Base-by-base conservation (phyloP, 2,888 invertebrate species). In the Prosapia bicincta region DNA sequence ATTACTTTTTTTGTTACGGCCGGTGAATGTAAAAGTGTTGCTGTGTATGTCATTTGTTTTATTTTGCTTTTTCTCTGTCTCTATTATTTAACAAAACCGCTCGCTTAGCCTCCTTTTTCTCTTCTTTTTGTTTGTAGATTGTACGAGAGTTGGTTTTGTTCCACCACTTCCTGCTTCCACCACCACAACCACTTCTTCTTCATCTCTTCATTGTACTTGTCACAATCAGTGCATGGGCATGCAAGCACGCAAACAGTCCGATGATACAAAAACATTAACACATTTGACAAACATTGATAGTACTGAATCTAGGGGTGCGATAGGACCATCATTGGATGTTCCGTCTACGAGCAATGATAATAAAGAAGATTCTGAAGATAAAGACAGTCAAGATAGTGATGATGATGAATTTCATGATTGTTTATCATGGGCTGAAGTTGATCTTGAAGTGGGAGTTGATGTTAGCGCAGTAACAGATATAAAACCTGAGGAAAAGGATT, bases 91-190 rank as follows among this genome's bases (percentile, higher is more conserved):
- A 69, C 38, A 66, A 38, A 25, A 71, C 24, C 66, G 69, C 71
- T 77, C 65, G 70, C 74, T 76, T 74, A 72, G 67, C 69, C 69
- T 77, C 70, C 71, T 70, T 74, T 77, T 66, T 77, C 66, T 77
- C 68, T 54, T 54, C 20, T 75, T 74, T 77, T 77, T 77, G 75
- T 77, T 77, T 77, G 77, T 77, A 75, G 77, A 77, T 74, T 75
- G 77, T 75, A 75, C 72, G 75, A 74, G 72, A 68, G 75, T 74
- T 75, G 70, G 71, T 76, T 76, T 76, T 70, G 73, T 72, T 77
- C 71, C 77, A 69, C 72, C 74, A 69, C 72, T 28, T 69, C 69
- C 74, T 66, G 26, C 77, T 67, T 30, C 76, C 68, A 65, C 71
- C 43, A 65, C 72, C 66, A 25, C 65, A 65, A 66, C 66, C 66